These are phyloP conservation scores for Acromyrmex charruanus DNA, from an alignment of 1,140 invertebrate species.

Conservation along the genomic window DNA sequence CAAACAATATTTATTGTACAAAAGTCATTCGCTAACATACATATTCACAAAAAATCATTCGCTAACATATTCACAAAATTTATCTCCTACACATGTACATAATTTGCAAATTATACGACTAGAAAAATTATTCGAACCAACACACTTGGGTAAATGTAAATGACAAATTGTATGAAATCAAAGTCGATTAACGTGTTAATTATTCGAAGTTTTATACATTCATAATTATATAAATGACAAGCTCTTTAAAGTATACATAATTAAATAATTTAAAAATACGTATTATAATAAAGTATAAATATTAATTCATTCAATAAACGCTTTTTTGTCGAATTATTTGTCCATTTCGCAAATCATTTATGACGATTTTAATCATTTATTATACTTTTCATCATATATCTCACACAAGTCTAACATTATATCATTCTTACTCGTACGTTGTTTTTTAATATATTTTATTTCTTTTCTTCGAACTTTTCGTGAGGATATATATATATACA, in stretches of 20 bases:
- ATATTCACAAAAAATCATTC: conserved; percentile 34
- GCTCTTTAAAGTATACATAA: conserved; percentile 8
- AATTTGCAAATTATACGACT: conserved; percentile 1
- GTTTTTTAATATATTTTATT: conserved; percentile 17
- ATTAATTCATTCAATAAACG: conserved; percentile 17
- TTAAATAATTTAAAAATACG: neutral
- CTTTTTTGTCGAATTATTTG: neutral
- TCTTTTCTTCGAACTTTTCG: neutral
- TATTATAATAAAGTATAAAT: neutral
- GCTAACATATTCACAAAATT: conserved; percentile 37
- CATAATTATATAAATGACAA: conserved; percentile 11
- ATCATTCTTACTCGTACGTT: conserved; percentile 4
- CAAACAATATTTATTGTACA: conserved; percentile 54
- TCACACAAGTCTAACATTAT: neutral
- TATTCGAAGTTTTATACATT: neutral
- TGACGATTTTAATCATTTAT: neutral
- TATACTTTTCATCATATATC: neutral
- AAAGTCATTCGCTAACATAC: conserved; percentile 47
- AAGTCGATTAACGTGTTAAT: conserved; percentile 13
- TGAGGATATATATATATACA: too few relatives aligned
- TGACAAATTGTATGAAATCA: neutral
- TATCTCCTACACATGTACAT: conserved; percentile 5
- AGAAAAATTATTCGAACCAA: conserved; percentile 4
- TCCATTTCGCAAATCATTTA: neutral
- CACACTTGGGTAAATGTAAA: neutral